A percentile compares a stretch with the other conserved stretches of the same genome.
These are phyloP conservation scores for Hymenochirus boettgeri DNA, from an alignment of 2,113 vertebrate species.

Conservation along the genomic window DNA sequence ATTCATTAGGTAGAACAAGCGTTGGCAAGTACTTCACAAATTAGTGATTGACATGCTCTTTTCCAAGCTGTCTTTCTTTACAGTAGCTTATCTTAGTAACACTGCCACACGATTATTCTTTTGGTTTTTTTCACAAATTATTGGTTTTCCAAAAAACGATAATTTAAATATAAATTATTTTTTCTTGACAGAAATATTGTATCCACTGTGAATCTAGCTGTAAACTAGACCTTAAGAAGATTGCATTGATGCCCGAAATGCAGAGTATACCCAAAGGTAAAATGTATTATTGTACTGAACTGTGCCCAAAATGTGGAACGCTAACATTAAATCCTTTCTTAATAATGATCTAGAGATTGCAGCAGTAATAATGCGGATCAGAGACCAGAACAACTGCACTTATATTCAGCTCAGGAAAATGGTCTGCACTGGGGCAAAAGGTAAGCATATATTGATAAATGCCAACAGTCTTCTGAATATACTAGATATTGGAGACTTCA, in stretches of 20 bases:
- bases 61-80: too few relatives aligned
- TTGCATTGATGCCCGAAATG: constrained; percentile 90
- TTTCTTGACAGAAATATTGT: constrained; percentile 81
- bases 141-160: too few relatives aligned
- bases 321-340: constrained; percentile 13
- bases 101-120: too few relatives aligned
- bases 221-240: constrained; percentile 91
- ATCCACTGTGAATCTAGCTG: constrained; percentile 92
- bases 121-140: too few relatives aligned
- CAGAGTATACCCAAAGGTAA: constrained; percentile 97
- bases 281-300: not conserved
- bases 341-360: constrained; percentile 74
- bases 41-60: too few relatives aligned
- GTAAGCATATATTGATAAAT: too few relatives aligned
- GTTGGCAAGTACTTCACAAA: too few relatives aligned
- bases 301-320: not conserved
- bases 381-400: constrained; percentile 88
- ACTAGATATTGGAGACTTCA: too few relatives aligned
- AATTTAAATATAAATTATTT: too few relatives aligned
- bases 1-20: too few relatives aligned
- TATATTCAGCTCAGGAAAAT: constrained; percentile 96
- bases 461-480: too few relatives aligned
- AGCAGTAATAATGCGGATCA: constrained; percentile 95
- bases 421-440: constrained; percentile 97
- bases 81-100: too few relatives aligned